Percentiles rank a stretch among this genome's conserved stretches.
Conservation (phyloP, 2,888 invertebrate genomes). For the Nomada fucata region DNA sequence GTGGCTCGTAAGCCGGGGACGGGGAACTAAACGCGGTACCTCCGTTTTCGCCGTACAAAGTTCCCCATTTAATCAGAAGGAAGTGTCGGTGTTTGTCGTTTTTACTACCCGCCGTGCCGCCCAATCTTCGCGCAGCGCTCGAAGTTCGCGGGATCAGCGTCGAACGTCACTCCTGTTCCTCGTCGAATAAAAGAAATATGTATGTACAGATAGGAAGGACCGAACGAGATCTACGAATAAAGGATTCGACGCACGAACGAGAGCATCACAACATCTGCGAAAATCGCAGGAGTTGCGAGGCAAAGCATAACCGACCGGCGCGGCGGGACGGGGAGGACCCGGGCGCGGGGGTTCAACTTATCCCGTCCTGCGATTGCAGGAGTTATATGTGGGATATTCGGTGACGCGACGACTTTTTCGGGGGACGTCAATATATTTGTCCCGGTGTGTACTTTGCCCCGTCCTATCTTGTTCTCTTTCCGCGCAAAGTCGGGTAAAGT, state of each 20-base stretch:
- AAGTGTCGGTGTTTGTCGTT: constrained; percentile 1
- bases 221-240: background rate
- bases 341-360: constrained; percentile 64
- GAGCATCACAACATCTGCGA: constrained; percentile 18
- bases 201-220: background rate
- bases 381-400: constrained; percentile 78
- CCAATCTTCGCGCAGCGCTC: background rate
- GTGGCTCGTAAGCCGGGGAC: background rate
- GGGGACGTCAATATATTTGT: constrained; percentile 78
- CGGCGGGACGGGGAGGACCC: background rate
- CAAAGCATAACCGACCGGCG: constrained; percentile 49
- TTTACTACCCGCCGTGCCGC: background rate
- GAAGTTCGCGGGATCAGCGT: background rate
- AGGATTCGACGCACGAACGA: background rate
- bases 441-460: constrained; percentile 73
- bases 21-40: background rate
- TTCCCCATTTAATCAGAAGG: constrained; percentile 9
- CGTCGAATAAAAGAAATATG: background rate
- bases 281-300: constrained; percentile 42
- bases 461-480: constrained; percentile 54
- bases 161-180: background rate
- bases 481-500: constrained; percentile 76
- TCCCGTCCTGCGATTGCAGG: constrained; percentile 64
- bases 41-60: constrained; percentile 9
- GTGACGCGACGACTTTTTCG: constrained; percentile 82